Evolutionary conservation across 2,113 vertebrate species (phyloP).

Genomic region (Marcusenius ussheri): DNA sequence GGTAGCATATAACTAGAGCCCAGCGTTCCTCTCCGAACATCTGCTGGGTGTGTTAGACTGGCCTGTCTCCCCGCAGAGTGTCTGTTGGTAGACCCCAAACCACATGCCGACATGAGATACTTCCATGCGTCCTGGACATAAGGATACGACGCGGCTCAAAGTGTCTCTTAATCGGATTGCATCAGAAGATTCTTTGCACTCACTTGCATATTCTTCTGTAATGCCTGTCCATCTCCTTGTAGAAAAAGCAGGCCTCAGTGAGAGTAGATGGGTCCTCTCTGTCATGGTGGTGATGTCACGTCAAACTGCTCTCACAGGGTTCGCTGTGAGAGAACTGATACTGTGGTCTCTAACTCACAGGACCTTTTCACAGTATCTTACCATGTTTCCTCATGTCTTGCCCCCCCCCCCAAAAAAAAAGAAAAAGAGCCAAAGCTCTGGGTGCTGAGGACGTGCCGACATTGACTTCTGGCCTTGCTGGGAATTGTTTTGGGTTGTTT

Average conservation of each 20-base stretch:
- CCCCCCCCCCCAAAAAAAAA: neutral
- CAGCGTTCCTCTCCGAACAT: slow-evolving; percentile 26
- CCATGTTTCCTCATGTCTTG: slow-evolving; percentile 7
- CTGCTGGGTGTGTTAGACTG: slow-evolving; percentile 26
- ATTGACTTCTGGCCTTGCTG: neutral
- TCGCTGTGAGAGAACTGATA: slow-evolving; percentile 35
- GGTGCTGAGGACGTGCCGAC: neutral
- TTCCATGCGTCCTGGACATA: neutral
- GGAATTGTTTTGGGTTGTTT: neutral
- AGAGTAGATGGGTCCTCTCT: slow-evolving; percentile 20
- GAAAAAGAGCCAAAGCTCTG: neutral
- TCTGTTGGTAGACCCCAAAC: neutral
- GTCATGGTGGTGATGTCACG: slow-evolving; percentile 44
- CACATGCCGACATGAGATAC: neutral
- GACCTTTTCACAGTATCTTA: neutral
- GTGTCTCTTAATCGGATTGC: neutral
- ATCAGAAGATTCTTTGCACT: neutral
- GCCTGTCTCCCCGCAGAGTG: neutral
- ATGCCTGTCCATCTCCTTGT: neutral
- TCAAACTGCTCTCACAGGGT: slow-evolving; percentile 28
- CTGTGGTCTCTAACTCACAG: slow-evolving; percentile 25
- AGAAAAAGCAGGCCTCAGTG: neutral
- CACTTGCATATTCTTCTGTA: neutral
- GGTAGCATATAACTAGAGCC: neutral
- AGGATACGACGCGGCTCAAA: neutral